phyloP scores from a whole-genome alignment of 53 echinoderm and acorn worm species.

The Holothuria leucospilota region DNA sequence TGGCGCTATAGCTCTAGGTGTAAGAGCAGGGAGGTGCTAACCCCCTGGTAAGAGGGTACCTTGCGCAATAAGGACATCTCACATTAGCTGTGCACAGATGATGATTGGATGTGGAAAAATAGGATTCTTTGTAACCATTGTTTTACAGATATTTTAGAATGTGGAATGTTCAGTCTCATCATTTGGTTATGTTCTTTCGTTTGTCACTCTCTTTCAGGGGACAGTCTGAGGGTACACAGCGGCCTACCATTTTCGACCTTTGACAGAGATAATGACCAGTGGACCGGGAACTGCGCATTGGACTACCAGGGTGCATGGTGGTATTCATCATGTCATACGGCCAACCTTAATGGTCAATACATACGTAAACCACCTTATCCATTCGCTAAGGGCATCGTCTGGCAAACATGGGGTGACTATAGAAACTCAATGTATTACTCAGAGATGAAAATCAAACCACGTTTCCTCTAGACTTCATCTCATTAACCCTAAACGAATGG shows the following conservation, averaged over 20 bases:
- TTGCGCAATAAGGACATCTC: too few species aligned
- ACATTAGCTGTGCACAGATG: too few species aligned
- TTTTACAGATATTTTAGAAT: too few species aligned
- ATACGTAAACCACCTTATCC: conserved; percentile 56
- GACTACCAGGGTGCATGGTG: conserved; percentile 82
- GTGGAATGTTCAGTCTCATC: too few species aligned
- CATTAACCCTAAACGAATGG: too few species aligned
- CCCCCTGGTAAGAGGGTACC: too few species aligned
- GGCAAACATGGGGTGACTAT: conserved; percentile 77
- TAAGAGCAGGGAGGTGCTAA: too few species aligned
- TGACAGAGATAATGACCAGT: conserved; percentile 85
- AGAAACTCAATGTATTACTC: conserved; percentile 76
- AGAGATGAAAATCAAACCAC: conserved; percentile 84
- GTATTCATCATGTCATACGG: conserved; percentile 77
- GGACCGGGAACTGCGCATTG: conserved; percentile 83
- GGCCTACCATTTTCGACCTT: conserved; percentile 77
- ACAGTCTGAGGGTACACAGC: conserved; percentile 76
- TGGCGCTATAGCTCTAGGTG: too few species aligned
- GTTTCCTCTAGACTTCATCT: conserved; percentile 3
- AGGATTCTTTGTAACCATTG: too few species aligned
- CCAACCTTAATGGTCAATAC: conserved; percentile 88
- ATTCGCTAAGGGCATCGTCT: conserved; percentile 80
- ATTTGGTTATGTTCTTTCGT: too few species aligned
- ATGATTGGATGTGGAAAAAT: too few species aligned
- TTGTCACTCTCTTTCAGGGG: conserved; percentile 51